phyloP scores from a whole-genome alignment of 2,113 vertebrate species.

The Actenoides lindsayi region DNA sequence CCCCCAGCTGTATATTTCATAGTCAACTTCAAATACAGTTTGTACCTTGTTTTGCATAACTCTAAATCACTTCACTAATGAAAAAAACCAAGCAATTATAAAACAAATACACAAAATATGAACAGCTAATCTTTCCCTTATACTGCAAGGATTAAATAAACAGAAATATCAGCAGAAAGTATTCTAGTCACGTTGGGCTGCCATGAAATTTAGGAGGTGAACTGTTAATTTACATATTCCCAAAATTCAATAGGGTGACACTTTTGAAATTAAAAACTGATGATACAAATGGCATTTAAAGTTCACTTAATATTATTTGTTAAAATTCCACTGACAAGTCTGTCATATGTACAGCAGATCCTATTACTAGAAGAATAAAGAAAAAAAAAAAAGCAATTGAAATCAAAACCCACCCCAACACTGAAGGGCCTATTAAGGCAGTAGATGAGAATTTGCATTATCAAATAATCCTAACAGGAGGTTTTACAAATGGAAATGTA shows the following conservation, averaged over 20 bases:
- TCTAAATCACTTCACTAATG: conserved; percentile 45
- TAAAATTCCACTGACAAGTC: conserved; percentile 45
- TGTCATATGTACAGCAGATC: conserved; percentile 27
- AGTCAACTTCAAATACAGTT: neutral
- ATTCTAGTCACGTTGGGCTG: conserved; percentile 53
- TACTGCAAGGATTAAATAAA: conserved; percentile 58
- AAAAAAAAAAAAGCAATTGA: conserved; percentile 18
- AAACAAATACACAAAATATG: conserved; percentile 19
- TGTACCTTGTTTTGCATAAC: conserved; percentile 20
- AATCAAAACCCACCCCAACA: conserved; percentile 12
- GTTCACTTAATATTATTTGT: conserved; percentile 61
- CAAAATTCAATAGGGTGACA: conserved; percentile 55
- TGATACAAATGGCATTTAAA: conserved; percentile 59
- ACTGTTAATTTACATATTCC: conserved; percentile 33
- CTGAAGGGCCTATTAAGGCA: conserved; percentile 43
- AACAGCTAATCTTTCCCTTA: conserved; percentile 36
- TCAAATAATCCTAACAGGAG: conserved; percentile 59
- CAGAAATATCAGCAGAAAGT: conserved; percentile 28
- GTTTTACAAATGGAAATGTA: conserved; percentile 44
- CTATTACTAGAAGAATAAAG: conserved; percentile 1
- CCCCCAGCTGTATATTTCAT: neutral
- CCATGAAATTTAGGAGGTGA: conserved; percentile 40
- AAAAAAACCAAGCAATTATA: neutral
- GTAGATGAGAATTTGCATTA: conserved; percentile 52
- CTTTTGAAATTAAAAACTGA: conserved; percentile 63